Evolutionary conservation across 1,140 invertebrate genomes (phyloP).

Genomic region (Ceratina calcarata): DNA sequence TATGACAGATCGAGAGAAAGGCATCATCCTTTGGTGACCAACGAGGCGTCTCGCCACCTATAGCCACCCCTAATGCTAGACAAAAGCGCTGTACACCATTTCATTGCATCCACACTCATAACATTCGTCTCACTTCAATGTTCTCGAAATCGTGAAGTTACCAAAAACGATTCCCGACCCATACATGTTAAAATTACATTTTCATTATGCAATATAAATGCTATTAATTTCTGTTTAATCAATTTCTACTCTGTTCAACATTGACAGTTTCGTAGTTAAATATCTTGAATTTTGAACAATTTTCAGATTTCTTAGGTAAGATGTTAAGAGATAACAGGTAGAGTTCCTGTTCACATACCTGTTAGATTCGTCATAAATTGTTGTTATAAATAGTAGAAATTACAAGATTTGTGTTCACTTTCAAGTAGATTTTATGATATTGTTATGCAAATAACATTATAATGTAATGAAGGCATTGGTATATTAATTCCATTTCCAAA

Average conservation of each 20-base stretch:
- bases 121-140: slow-evolving; percentile 16
- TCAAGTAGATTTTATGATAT: background rate
- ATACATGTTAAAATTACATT: too few relatives aligned
- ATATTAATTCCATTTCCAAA: too few relatives aligned
- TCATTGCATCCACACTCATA: slow-evolving; percentile 33
- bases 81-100: slow-evolving; percentile 66
- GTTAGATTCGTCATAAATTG: background rate
- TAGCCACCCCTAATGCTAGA: slow-evolving; percentile 53
- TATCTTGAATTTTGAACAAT: too few relatives aligned
- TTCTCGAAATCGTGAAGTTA: background rate
- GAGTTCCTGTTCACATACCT: background rate
- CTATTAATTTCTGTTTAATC: too few relatives aligned
- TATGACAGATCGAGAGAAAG: slow-evolving; percentile 74
- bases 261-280: too few relatives aligned
- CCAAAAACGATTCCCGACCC: too few relatives aligned
- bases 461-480: background rate
- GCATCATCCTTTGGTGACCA: slow-evolving; percentile 73
- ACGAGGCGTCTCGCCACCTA: slow-evolving; percentile 74
- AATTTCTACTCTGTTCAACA: too few relatives aligned
- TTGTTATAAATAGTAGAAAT: too few relatives aligned
- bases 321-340: slow-evolving; percentile 29
- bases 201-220: too few relatives aligned
- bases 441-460: too few relatives aligned
- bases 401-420: too few relatives aligned
- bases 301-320: slow-evolving; percentile 51